These are phyloP conservation scores for Lagria hirta DNA, from an alignment of 2,888 invertebrate species.

Conservation along the genomic window DNA sequence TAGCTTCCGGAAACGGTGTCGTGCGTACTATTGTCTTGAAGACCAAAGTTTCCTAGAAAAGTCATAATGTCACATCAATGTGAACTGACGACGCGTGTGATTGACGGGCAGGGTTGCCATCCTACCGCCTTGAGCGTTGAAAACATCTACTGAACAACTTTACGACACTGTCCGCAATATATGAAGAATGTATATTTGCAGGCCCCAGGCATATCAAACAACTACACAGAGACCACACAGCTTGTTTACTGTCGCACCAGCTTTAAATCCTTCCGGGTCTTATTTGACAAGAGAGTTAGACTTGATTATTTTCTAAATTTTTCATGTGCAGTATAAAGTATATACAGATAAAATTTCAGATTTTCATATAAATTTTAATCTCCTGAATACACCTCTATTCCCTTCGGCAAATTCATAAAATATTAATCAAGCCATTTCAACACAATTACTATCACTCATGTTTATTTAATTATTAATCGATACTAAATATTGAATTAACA, in stretches of 20 bases:
- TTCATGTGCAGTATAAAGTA: too few relatives aligned
- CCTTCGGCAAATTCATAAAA: too few relatives aligned
- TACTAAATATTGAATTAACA: too few relatives aligned
- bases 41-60: conserved; percentile 9
- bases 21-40: conserved; percentile 10
- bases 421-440: too few relatives aligned
- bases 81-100: conserved; percentile 27
- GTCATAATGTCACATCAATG: conserved; percentile 26
- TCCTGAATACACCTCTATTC: too few relatives aligned
- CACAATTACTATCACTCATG: too few relatives aligned
- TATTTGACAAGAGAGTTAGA: too few relatives aligned
- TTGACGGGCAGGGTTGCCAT: conserved; percentile 31
- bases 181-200: conserved; percentile 17
- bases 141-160: conserved; percentile 22
- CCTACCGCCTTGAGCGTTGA: conserved; percentile 26
- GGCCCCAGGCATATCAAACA: conserved; percentile 19
- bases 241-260: conserved; percentile 13
- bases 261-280: too few relatives aligned
- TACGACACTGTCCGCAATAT: conserved; percentile 20
- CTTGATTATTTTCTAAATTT: too few relatives aligned
- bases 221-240: conserved; percentile 22
- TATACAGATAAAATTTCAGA: too few relatives aligned
- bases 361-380: too few relatives aligned
- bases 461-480: too few relatives aligned
- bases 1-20: conserved; percentile 20